These are phyloP conservation scores for Nycticryphes semicollaris DNA, from an alignment of 2,113 vertebrate species.

Conservation along the genomic window DNA sequence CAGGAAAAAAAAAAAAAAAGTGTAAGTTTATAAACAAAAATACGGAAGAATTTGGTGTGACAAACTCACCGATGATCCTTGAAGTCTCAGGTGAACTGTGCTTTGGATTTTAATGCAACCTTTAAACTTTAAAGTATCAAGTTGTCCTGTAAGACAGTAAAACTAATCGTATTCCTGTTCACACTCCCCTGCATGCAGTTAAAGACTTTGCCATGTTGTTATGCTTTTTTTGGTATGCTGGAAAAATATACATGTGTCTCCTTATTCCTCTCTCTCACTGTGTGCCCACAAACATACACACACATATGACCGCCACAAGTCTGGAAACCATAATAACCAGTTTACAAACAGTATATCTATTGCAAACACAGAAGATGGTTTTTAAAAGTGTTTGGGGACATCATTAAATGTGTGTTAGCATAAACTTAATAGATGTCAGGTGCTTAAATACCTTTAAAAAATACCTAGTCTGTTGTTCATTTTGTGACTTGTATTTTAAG, in stretches of 20 bases:
- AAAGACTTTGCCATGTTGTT: neutral
- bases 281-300: fast-evolving
- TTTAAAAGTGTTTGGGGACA: neutral
- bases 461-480: neutral
- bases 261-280: neutral
- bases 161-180: neutral
- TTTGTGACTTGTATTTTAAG: neutral
- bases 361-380: neutral
- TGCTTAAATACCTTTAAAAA: neutral
- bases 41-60: neutral
- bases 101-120: neutral
- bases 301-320: fast-evolving
- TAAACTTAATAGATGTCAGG: neutral
- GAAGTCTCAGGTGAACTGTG: neutral
- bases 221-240: neutral
- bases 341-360: neutral
- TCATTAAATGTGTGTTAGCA: neutral
- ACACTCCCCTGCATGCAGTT: neutral
- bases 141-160: neutral
- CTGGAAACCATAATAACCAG: neutral
- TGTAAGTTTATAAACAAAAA: neutral
- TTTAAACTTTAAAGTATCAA: neutral
- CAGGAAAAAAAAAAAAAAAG: neutral
- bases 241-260: fast-evolving
- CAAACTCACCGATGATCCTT: neutral